Evolutionary conservation across 2,113 vertebrate genomes (phyloP).

Genomic region (Siniperca knerii): DNA sequence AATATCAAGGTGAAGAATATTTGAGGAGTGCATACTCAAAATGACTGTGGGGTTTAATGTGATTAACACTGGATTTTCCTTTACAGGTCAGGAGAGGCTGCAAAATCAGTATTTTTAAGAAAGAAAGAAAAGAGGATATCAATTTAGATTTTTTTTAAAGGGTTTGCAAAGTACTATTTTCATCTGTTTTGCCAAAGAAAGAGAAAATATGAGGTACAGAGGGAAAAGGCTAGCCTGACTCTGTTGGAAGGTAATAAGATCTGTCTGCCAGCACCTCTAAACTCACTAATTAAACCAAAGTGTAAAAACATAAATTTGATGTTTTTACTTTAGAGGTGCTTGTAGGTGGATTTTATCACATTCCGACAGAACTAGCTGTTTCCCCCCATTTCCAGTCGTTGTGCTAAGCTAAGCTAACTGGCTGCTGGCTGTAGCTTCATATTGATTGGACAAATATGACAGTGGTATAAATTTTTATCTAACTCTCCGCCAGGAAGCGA

Average conservation of each 20-base stretch:
- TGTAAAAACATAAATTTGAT: too few relatives aligned
- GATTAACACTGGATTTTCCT: not conserved
- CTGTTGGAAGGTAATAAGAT: not conserved
- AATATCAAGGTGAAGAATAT: constrained; percentile 30
- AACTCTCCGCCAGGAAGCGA: not conserved
- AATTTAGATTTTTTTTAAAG: not conserved
- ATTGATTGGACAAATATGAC: not conserved
- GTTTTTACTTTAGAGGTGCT: not conserved
- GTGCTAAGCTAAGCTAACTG: not conserved
- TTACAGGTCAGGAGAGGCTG: not conserved
- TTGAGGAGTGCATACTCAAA: constrained; percentile 16
- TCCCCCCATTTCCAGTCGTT: not conserved
- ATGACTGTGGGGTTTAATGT: constrained; percentile 11
- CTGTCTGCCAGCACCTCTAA: not conserved
- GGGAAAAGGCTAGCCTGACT: not conserved
- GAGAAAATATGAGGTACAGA: not conserved
- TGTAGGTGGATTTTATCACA: not conserved
- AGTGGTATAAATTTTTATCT: not conserved
- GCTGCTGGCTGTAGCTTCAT: not conserved
- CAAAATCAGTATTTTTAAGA: not conserved
- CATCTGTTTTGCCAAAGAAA: not conserved
- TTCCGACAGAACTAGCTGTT: not conserved
- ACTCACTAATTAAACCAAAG: not conserved
- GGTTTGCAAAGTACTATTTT: not conserved
- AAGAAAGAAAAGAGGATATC: not conserved